phyloP scores from a whole-genome alignment of 2,797 vertebrate genomes.

The Pogoniulus pusillus region DNA sequence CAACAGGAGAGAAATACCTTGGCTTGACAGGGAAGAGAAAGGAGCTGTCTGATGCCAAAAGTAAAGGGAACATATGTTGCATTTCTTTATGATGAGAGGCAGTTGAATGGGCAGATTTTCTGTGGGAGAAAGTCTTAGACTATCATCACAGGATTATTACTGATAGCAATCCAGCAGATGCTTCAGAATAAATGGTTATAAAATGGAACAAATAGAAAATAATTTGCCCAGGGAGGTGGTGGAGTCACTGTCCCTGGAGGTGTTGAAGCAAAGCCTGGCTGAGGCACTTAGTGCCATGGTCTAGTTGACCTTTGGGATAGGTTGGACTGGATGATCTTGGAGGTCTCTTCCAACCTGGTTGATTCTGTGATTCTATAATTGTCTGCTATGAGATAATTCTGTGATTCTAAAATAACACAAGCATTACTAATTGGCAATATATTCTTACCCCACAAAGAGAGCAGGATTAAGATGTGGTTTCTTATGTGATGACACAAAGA shows the following conservation, averaged over 20 bases:
- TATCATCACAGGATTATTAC: not conserved
- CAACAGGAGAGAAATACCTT: not conserved
- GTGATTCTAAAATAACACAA: constrained; percentile 8
- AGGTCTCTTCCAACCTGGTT: no score
- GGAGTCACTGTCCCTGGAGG: no score
- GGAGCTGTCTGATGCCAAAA: not conserved
- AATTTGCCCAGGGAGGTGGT: no score
- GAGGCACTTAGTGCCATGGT: no score
- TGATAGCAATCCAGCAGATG: not conserved
- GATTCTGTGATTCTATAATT: no score
- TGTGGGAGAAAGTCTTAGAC: not conserved
- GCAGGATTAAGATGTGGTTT: constrained; percentile 15
- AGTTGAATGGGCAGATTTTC: not conserved
- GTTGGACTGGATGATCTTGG: no score
- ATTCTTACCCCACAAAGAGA: constrained; percentile 6
- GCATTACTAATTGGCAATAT: not conserved
- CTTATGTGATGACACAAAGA: constrained; percentile 4
- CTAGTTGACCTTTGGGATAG: no score
- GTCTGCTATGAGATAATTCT: no score
- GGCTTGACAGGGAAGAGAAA: not conserved
- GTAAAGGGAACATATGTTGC: not conserved
- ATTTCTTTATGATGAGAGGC: not conserved
- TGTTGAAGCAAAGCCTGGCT: no score
- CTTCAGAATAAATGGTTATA: no score
- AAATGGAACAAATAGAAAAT: no score